Conservation (phyloP, 2,113 vertebrate species). For the Brachirus orientalis region DNA sequence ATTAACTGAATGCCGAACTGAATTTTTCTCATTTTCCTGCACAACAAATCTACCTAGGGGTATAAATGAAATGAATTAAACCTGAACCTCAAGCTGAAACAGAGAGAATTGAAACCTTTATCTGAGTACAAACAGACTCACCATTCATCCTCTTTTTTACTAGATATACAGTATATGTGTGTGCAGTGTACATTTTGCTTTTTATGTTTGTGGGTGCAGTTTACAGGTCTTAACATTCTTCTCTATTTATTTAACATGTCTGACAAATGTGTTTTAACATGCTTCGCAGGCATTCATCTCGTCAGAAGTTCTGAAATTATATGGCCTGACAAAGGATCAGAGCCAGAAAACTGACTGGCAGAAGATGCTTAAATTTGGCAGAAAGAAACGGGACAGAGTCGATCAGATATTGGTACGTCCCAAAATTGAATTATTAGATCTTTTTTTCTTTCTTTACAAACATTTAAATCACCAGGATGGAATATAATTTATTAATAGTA, state of each 20-base stretch:
- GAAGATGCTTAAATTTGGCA: slow-evolving; percentile 98
- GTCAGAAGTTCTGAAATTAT: slow-evolving; percentile 90
- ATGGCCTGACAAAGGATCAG: slow-evolving; percentile 88
- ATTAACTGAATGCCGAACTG: no score
- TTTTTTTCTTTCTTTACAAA: background rate
- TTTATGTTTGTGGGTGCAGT: no score
- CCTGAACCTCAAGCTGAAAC: no score
- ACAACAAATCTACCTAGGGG: no score
- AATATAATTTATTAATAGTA: background rate
- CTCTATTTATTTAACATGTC: background rate
- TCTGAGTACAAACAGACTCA: no score
- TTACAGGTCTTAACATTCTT: background rate
- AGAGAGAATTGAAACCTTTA: no score
- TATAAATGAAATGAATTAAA: no score
- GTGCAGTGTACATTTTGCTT: no score
- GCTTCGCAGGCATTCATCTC: slow-evolving; percentile 86
- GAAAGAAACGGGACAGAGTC: slow-evolving; percentile 95
- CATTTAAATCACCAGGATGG: no score
- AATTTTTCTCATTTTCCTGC: no score
- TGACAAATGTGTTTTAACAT: slow-evolving; percentile 24
- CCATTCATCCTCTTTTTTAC: no score
- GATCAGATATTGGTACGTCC: slow-evolving; percentile 93
- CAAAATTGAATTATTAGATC: background rate
- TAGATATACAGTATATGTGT: no score
- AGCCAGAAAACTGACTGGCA: slow-evolving; percentile 97